Conservation (phyloP, 2,113 vertebrate genomes). For the Psilopogon haemacephalus region DNA sequence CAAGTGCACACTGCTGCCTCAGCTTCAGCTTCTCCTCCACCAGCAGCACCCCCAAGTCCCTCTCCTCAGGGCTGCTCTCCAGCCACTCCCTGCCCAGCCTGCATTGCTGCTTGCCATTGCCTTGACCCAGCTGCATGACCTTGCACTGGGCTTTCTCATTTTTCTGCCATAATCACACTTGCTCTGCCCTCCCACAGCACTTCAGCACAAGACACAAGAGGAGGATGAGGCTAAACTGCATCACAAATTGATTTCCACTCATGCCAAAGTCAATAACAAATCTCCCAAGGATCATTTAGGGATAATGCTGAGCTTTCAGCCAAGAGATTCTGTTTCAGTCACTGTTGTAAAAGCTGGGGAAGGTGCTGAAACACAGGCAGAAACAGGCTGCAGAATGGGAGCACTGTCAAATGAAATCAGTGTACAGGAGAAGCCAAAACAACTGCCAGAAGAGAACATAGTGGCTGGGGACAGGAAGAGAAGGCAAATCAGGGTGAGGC, state of each 20-base stretch:
- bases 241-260: neutral
- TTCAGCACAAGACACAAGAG: neutral
- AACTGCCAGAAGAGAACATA: neutral
- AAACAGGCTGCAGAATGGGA: neutral
- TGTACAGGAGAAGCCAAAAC: neutral
- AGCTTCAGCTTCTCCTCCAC: too few species aligned
- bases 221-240: neutral
- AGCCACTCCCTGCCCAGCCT: too few species aligned
- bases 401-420: neutral
- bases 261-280: neutral
- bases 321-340: neutral
- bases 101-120: too few species aligned
- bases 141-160: too few species aligned
- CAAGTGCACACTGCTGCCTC: too few species aligned
- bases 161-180: neutral
- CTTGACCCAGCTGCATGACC: too few species aligned
- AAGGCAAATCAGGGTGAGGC: neutral
- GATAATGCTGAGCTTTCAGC: neutral
- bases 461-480: neutral
- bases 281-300: neutral
- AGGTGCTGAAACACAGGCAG: neutral
- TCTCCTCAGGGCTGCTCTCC: too few species aligned
- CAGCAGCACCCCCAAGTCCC: too few species aligned
- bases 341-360: neutral
- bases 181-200: neutral